phyloP scores from a whole-genome alignment of 1,140 invertebrate species.

The Caligus rogercresseyi region DNA sequence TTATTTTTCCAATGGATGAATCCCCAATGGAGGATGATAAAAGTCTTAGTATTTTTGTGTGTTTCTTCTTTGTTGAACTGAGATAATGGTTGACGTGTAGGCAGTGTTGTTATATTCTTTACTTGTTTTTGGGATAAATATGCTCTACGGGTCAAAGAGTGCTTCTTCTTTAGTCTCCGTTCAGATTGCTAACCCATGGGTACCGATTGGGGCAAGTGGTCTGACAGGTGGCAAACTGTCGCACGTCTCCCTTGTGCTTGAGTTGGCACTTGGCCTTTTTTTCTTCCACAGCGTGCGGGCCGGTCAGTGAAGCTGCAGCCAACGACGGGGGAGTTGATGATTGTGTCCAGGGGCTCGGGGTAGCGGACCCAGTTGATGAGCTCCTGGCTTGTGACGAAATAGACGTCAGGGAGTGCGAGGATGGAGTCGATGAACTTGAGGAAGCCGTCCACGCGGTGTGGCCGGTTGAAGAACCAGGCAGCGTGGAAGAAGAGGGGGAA shows the following conservation, averaged over 20 bases:
- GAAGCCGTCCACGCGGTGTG: slow-evolving; percentile 26
- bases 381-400: slow-evolving; percentile 29
- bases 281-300: not conserved
- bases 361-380: slow-evolving; percentile 30
- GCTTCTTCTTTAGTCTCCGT: slow-evolving; percentile 18
- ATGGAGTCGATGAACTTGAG: slow-evolving; percentile 28
- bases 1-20: no score
- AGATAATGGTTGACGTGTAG: no score
- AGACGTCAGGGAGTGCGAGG: slow-evolving; percentile 29
- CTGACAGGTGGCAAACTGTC: slow-evolving; percentile 15
- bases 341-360: slow-evolving; percentile 24
- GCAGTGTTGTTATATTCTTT: no score
- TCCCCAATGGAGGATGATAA: no score
- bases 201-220: slow-evolving; percentile 12
- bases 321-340: slow-evolving; percentile 9
- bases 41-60: no score
- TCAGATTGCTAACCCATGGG: slow-evolving; percentile 20
- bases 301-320: not conserved
- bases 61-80: no score
- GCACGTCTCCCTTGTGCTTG: slow-evolving; percentile 17
- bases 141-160: no score
- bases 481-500: slow-evolving; percentile 29
- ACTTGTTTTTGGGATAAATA: no score
- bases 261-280: slow-evolving; percentile 14
- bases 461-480: slow-evolving; percentile 28